Evolutionary conservation across 2,888 invertebrate genomes (phyloP).

Genomic region (Nomada ruficornis): DNA sequence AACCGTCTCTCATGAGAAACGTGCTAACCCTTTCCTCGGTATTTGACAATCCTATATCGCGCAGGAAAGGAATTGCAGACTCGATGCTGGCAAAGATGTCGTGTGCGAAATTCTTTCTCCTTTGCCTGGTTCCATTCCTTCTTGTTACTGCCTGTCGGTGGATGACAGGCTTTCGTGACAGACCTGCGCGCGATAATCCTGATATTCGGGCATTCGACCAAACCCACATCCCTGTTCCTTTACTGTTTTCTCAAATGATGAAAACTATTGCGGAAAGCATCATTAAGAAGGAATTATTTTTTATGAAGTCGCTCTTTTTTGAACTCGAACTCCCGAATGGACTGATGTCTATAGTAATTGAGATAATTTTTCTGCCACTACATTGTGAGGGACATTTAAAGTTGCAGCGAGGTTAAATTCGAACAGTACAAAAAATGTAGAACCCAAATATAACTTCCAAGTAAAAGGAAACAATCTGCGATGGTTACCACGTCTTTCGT

Average conservation of each 20-base stretch:
- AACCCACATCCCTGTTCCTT: conserved; percentile 8
- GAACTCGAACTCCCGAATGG: not conserved
- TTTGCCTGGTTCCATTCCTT: not conserved
- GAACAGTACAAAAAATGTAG: no score
- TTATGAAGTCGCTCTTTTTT: conserved; percentile 21
- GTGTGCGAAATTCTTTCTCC: conserved; percentile 51
- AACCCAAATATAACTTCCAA: no score
- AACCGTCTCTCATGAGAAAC: conserved; percentile 48
- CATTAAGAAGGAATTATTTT: conserved; percentile 34
- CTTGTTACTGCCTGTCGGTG: conserved; percentile 31
- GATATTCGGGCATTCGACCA: conserved; percentile 29
- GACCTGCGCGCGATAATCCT: conserved; percentile 37
- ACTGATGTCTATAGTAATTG: conserved; percentile 22
- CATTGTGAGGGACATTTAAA: no score
- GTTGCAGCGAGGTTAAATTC: no score
- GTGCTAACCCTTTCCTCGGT: conserved; percentile 50
- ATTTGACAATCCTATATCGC: conserved; percentile 48
- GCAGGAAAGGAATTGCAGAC: not conserved
- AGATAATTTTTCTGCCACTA: not conserved
- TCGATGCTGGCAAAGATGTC: conserved; percentile 37
- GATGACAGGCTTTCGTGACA: conserved; percentile 44
- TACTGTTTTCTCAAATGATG: conserved; percentile 32
- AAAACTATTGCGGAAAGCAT: conserved; percentile 29
- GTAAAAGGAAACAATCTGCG: no score
- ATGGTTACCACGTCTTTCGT: not conserved